These are phyloP conservation scores for Molorchus minor DNA, from an alignment of 2,888 invertebrate species.

Conservation along the genomic window DNA sequence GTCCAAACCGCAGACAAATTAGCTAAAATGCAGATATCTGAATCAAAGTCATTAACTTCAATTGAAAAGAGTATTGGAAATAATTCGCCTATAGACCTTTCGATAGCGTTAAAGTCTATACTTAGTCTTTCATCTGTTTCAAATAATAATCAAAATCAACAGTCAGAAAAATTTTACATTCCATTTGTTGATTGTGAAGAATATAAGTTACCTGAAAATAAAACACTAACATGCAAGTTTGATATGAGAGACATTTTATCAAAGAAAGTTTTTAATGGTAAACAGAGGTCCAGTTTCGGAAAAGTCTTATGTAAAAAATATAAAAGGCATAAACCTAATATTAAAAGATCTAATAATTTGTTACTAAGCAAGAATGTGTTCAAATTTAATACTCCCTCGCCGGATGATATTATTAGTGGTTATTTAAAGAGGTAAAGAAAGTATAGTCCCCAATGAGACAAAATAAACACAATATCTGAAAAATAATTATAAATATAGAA, in stretches of 20 bases:
- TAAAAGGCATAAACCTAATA: slow-evolving; percentile 23
- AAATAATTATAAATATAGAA: too few species aligned
- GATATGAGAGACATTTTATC: slow-evolving; percentile 48
- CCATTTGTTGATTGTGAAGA: slow-evolving; percentile 59
- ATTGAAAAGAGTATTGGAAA: slow-evolving; percentile 15
- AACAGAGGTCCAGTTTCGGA: slow-evolving; percentile 64
- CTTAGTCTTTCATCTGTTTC: slow-evolving; percentile 41
- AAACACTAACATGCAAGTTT: slow-evolving; percentile 50
- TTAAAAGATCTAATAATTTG: slow-evolving; percentile 28
- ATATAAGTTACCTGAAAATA: slow-evolving; percentile 31
- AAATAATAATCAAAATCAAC: slow-evolving; percentile 30
- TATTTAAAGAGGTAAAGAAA: slow-evolving; percentile 50
- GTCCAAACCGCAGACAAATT: slow-evolving; percentile 20
- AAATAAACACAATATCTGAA: slow-evolving; percentile 5
- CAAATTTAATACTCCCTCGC: slow-evolving; percentile 69
- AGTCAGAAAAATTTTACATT: slow-evolving; percentile 53
- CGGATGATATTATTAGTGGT: slow-evolving; percentile 67
- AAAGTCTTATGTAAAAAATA: slow-evolving; percentile 62
- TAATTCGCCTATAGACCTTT: slow-evolving; percentile 61
- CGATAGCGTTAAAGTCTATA: slow-evolving; percentile 56
- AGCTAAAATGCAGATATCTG: slow-evolving; percentile 14
- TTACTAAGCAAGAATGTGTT: too few species aligned
- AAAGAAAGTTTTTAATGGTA: slow-evolving; percentile 42
- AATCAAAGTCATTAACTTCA: slow-evolving; percentile 19
- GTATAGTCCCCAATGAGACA: neutral